phyloP scores from a whole-genome alignment of 2,113 vertebrate species.

The Tetrax tetrax region DNA sequence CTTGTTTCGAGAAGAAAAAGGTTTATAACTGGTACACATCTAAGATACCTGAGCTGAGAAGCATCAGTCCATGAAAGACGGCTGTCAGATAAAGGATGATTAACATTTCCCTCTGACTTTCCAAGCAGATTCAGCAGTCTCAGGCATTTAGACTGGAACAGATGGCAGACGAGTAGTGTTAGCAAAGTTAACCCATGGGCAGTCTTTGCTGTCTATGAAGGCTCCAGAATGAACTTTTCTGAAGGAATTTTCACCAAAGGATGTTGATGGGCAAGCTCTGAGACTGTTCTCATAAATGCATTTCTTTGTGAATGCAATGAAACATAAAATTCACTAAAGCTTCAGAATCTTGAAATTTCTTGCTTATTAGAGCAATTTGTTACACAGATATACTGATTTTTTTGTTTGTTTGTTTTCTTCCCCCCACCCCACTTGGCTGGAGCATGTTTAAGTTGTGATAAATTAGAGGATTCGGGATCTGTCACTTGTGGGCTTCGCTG shows the following conservation, averaged over 20 bases:
- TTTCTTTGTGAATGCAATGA: background rate
- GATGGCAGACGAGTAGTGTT: background rate
- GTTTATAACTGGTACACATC: slow-evolving; percentile 14
- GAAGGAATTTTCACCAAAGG: background rate
- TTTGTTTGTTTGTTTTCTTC: background rate
- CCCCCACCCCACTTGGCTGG: background rate
- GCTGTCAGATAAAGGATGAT: background rate
- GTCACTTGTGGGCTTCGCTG: background rate
- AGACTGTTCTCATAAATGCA: background rate
- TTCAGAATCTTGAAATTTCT: background rate
- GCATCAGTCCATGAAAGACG: slow-evolving; percentile 1
- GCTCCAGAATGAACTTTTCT: background rate
- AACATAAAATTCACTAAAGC: background rate
- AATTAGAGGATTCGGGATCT: background rate
- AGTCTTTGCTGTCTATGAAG: background rate
- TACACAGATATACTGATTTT: background rate
- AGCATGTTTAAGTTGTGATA: background rate
- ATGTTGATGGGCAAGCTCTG: background rate
- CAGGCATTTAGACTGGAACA: background rate
- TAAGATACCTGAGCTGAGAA: slow-evolving; percentile 10
- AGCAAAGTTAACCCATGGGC: background rate
- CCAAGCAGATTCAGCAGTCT: background rate
- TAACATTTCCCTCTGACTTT: background rate
- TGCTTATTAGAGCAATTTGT: background rate
- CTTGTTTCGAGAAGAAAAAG: background rate